Percentiles rank a stretch among this genome's conserved stretches.
Evolutionary conservation across 37 sponge, comb jelly and placozoan genomes (phyloP).

Genomic region (Beroe ovata): DNA sequence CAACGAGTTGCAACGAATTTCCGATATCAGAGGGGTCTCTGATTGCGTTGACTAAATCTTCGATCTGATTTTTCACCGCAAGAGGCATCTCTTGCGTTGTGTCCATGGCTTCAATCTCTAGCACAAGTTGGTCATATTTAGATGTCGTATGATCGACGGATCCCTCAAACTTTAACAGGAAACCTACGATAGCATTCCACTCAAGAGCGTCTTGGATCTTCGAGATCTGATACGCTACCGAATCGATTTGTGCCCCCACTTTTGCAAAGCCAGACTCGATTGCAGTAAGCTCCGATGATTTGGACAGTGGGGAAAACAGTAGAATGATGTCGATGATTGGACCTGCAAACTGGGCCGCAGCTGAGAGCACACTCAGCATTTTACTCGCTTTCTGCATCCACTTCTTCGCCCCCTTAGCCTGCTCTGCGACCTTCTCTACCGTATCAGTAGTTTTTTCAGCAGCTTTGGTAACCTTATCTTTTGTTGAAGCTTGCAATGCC

Average conservation of each 20-base stretch:
- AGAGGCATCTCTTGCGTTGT: constrained; percentile 4
- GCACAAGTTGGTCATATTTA: background rate
- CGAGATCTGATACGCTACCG: background rate
- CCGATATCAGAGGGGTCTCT: constrained; percentile 6
- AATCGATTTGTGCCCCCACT: constrained; percentile 26
- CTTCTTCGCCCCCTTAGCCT: background rate
- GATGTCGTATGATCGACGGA: background rate
- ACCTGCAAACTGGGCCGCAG: constrained; percentile 12
- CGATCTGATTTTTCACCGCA: background rate
- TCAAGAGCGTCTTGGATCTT: background rate
- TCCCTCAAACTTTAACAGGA: background rate
- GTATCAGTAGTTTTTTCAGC: background rate
- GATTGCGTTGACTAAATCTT: background rate
- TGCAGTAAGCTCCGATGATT: background rate
- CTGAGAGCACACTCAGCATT: background rate
- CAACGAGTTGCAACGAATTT: background rate
- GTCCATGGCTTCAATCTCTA: background rate
- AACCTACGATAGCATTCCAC: background rate
- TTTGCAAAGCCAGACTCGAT: constrained; percentile 30
- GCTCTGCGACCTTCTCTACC: background rate
- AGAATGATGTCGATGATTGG: constrained; percentile 7
- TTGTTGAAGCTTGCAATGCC: background rate
- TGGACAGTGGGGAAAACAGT: background rate
- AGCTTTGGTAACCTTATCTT: background rate
- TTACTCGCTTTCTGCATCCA: background rate